A percentile compares a stretch with the other conserved stretches of the same genome.
phyloP scores from a whole-genome alignment of 2,888 invertebrate species.

The Hirtodrosophila alboralis region DNA sequence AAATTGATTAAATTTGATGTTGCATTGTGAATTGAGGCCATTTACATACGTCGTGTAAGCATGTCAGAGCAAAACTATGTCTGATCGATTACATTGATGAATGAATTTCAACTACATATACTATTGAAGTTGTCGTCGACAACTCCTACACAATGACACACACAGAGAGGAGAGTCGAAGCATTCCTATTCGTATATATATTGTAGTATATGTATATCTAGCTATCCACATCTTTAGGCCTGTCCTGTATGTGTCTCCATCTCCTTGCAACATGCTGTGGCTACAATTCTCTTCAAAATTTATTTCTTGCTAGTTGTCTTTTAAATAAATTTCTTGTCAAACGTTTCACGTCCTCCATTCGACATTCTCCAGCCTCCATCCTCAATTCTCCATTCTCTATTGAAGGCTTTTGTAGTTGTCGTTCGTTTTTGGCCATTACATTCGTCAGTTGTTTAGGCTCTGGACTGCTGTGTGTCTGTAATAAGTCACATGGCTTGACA shows the following conservation, averaged over 20 bases:
- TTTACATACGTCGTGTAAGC: conserved; percentile 63
- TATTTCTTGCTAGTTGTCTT: conserved; percentile 80
- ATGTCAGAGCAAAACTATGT: conserved; percentile 47
- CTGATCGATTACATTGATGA: conserved; percentile 80
- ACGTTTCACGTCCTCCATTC: conserved; percentile 38
- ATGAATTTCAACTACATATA: conserved; percentile 78
- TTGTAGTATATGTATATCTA: conserved; percentile 18
- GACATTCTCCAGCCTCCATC: conserved; percentile 12
- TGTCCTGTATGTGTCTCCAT: conserved; percentile 11
- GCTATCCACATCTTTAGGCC: conserved; percentile 2
- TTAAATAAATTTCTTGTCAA: conserved; percentile 80
- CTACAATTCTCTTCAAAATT: conserved; percentile 61
- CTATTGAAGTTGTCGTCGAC: conserved; percentile 45
- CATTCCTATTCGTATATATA: conserved; percentile 54
- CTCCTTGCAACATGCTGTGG: conserved; percentile 38
- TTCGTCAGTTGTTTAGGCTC: conserved; percentile 68
- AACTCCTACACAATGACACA: conserved; percentile 53
- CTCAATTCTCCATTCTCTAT: conserved; percentile 2
- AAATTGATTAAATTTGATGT: conserved; percentile 79
- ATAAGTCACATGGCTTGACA: conserved; percentile 75
- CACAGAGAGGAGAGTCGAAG: conserved; percentile 20
- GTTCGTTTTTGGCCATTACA: conserved; percentile 50
- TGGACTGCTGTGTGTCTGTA: conserved; percentile 52
- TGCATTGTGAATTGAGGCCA: conserved; percentile 63
- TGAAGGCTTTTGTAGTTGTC: conserved; percentile 1